These are phyloP conservation scores for Xenops minutus DNA, from an alignment of 2,797 vertebrate species.

Conservation along the genomic window DNA sequence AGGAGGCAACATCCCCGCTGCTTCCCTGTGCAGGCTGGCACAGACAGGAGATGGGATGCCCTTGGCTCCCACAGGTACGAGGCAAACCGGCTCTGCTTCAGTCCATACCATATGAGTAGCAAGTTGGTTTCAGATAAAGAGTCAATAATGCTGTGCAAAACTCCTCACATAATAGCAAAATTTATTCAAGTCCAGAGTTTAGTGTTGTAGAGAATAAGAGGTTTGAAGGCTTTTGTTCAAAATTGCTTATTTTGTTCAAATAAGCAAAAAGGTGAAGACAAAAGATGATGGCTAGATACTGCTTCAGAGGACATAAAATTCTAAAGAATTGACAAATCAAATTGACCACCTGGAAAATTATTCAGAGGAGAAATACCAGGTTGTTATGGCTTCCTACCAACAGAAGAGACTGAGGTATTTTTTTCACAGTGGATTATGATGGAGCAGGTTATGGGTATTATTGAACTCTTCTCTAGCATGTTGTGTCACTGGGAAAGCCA, in stretches of 20 bases:
- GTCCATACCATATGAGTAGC: neutral
- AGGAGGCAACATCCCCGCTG: neutral
- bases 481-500: neutral
- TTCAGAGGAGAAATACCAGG: conserved; percentile 44
- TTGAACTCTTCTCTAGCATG: neutral
- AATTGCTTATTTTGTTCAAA: conserved; percentile 13
- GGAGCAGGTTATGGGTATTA: conserved; percentile 10
- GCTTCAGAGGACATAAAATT: conserved; percentile 30
- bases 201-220: neutral
- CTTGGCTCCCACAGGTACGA: accelerated
- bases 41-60: neutral
- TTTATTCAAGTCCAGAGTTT: neutral
- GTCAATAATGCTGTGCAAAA: neutral
- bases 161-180: neutral
- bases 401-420: neutral
- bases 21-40: neutral
- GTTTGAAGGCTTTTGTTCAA: conserved; percentile 21
- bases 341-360: conserved; percentile 16
- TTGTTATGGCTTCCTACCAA: conserved; percentile 43
- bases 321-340: conserved; percentile 51
- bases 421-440: conserved; percentile 56
- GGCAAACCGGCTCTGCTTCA: accelerated
- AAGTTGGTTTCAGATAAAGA: neutral
- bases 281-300: conserved; percentile 19
- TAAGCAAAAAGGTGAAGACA: conserved; percentile 1